These are phyloP conservation scores for Piliocolobus tephrosceles DNA, from an alignment of 2,113 vertebrate species.

Conservation along the genomic window DNA sequence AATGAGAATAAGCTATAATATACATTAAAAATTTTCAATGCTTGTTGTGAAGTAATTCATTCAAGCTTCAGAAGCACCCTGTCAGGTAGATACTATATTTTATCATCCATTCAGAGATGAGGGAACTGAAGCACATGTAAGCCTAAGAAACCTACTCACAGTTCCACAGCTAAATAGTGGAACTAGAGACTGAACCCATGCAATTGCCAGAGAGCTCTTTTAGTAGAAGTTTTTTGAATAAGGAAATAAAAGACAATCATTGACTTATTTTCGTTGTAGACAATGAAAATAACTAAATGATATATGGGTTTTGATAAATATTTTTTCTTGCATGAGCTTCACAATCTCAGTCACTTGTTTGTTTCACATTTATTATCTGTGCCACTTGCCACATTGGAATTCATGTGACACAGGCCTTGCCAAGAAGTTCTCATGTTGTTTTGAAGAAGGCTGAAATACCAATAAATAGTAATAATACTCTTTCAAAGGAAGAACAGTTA, in stretches of 20 bases:
- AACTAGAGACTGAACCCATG: neutral
- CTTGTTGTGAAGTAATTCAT: neutral
- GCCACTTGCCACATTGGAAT: neutral
- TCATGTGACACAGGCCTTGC: neutral
- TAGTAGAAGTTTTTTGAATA: neutral
- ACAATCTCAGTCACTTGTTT: neutral
- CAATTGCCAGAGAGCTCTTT: neutral
- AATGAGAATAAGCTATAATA: neutral
- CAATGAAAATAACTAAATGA: neutral
- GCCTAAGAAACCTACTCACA: neutral
- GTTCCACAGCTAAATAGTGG: neutral
- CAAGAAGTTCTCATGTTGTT: neutral
- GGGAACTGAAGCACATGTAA: neutral
- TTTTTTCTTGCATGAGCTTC: neutral
- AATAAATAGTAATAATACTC: neutral
- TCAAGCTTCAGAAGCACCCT: neutral
- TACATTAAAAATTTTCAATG: conserved; percentile 3
- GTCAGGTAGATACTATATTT: neutral
- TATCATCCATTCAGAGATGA: neutral
- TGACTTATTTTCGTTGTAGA: neutral
- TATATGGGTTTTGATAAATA: neutral
- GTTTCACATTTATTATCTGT: neutral
- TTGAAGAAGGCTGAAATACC: neutral
- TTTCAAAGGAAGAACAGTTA: neutral
- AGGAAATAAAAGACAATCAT: neutral